phyloP scores from a whole-genome alignment of 2,797 vertebrate genomes.

The Parambassis ranga region DNA sequence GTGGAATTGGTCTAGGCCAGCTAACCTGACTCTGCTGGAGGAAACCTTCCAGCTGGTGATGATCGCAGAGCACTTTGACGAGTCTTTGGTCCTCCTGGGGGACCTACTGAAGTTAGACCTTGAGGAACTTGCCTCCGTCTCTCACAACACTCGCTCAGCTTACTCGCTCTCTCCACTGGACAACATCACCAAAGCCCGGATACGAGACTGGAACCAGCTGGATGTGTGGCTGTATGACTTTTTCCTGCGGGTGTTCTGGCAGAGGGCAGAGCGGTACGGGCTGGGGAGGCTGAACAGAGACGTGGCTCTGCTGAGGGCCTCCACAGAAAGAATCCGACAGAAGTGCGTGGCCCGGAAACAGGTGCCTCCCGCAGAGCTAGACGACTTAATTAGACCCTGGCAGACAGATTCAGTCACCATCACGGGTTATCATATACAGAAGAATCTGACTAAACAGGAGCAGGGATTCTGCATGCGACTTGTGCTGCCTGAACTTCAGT shows the following conservation, averaged over 20 bases:
- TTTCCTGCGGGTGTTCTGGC: conserved; percentile 52
- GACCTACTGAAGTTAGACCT: conserved; percentile 40
- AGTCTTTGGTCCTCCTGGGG: conserved; percentile 53
- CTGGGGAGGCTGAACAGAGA: conserved; percentile 38
- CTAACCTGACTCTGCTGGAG: conserved; percentile 41
- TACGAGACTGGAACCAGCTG: conserved; percentile 43
- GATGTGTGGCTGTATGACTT: conserved; percentile 43
- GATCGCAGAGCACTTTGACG: conserved; percentile 64
- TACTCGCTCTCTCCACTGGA: not conserved
- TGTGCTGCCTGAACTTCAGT: conserved; percentile 60
- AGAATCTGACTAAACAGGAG: conserved; percentile 40
- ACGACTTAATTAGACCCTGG: conserved; percentile 31
- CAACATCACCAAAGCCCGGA: not conserved
- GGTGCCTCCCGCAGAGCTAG: conserved; percentile 27
- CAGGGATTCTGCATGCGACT: conserved; percentile 48
- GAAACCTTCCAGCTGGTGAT: conserved; percentile 58
- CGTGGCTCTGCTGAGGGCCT: conserved; percentile 26
- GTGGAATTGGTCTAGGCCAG: conserved; percentile 19
- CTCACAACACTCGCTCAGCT: conserved; percentile 20
- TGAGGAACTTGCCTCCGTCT: conserved; percentile 48
- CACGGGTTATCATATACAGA: conserved; percentile 43
- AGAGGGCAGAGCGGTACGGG: conserved; percentile 39
- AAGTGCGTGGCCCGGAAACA: conserved; percentile 28
- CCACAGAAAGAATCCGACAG: conserved; percentile 8
- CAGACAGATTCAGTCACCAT: conserved; percentile 34